Evolutionary conservation across 2,888 invertebrate genomes (phyloP).

Genomic region (Julus scanicus): DNA sequence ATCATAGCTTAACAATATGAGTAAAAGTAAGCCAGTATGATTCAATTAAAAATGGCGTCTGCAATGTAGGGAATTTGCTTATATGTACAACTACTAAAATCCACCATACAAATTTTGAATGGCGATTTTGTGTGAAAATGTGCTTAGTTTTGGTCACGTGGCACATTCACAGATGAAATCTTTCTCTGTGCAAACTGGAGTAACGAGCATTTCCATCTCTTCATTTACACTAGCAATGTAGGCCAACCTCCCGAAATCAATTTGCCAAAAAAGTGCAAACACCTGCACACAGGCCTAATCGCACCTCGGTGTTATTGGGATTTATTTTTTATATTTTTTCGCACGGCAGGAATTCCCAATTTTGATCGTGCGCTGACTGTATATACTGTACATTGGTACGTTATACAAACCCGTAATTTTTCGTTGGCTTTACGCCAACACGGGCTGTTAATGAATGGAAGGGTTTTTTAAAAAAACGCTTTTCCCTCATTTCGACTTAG

Average conservation of each 20-base stretch:
- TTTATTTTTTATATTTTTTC: neutral
- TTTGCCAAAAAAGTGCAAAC: neutral
- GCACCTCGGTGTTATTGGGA: constrained; percentile 17
- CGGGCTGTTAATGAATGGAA: constrained; percentile 15
- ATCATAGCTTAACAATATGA: too few species aligned
- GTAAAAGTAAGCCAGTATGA: too few species aligned
- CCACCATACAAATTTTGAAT: too few species aligned
- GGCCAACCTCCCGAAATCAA: neutral
- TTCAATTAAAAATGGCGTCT: too few species aligned
- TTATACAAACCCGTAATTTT: neutral
- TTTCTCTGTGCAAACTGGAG: neutral
- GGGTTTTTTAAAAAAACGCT: constrained; percentile 15
- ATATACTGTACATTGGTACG: neutral
- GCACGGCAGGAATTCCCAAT: constrained; percentile 13
- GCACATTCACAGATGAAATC: neutral
- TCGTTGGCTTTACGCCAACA: constrained; percentile 20
- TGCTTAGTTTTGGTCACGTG: neutral
- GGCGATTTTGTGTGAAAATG: too few species aligned
- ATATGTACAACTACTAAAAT: too few species aligned
- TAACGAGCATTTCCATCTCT: neutral
- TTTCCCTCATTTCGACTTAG: constrained; percentile 27
- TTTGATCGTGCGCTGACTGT: constrained; percentile 30
- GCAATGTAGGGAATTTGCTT: too few species aligned
- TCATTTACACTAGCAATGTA: neutral
- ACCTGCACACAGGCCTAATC: neutral